A percentile compares a stretch with the other conserved stretches of the same genome.
Evolutionary conservation across 2,113 vertebrate genomes (phyloP).

Genomic region (Onychostoma macrolepis): DNA sequence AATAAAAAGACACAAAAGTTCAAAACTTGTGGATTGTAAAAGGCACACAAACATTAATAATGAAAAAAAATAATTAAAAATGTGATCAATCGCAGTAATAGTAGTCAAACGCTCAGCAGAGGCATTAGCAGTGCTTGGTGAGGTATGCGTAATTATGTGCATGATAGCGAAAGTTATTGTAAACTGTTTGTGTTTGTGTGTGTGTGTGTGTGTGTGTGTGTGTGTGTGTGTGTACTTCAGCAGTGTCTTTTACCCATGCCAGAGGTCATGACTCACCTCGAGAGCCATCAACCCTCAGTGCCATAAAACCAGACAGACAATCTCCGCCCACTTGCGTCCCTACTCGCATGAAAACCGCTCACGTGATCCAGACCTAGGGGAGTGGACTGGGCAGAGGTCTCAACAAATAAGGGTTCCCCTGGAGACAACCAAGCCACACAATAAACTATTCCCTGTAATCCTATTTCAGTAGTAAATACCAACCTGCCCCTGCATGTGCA

Average conservation of each 20-base stretch:
- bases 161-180: not conserved
- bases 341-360: constrained; percentile 27
- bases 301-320: constrained; percentile 48
- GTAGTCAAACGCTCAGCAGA: constrained; percentile 6
- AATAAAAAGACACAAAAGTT: not conserved
- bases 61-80: constrained; percentile 10
- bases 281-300: constrained; percentile 56
- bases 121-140: constrained; percentile 39
- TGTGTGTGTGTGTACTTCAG: constrained; percentile 27
- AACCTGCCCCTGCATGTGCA: not conserved
- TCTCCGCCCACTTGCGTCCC: constrained; percentile 26
- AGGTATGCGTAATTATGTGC: constrained; percentile 2
- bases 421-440: constrained; percentile 48
- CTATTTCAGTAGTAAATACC: constrained; percentile 14
- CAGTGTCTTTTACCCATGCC: constrained; percentile 47
- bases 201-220: not conserved
- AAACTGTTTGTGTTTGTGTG: not conserved
- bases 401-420: constrained; percentile 55
- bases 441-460: constrained; percentile 34
- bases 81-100: not conserved
- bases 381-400: constrained; percentile 11
- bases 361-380: constrained; percentile 27
- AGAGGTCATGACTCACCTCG: constrained; percentile 58
- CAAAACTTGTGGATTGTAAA: constrained; percentile 12
- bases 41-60: constrained; percentile 39